A percentile compares a stretch with the other conserved stretches of the same genome.
These are phyloP conservation scores for Cepphus grylle DNA, from an alignment of 2,113 vertebrate genomes.

Conservation along the genomic window DNA sequence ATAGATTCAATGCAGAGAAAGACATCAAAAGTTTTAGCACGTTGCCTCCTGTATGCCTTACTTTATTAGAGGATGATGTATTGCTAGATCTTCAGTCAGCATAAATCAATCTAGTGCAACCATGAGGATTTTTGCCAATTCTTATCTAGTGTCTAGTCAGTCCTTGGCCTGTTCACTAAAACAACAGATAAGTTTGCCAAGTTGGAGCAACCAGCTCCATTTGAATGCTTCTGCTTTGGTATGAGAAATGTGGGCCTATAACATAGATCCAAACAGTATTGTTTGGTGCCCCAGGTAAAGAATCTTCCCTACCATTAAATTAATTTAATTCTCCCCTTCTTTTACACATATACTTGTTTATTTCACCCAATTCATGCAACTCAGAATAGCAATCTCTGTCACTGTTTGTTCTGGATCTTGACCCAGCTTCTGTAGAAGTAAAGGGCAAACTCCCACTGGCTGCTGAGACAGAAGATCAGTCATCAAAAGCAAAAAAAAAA, in stretches of 20 bases:
- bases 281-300: background rate
- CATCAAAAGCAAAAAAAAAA: background rate
- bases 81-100: background rate
- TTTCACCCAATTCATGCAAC: background rate
- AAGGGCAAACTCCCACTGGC: background rate
- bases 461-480: background rate
- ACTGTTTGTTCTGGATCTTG: conserved; percentile 2
- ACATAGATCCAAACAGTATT: background rate
- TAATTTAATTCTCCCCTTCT: background rate
- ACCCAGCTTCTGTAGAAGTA: conserved; percentile 5
- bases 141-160: conserved; percentile 15
- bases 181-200: conserved; percentile 1
- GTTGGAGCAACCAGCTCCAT: background rate
- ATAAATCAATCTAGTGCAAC: background rate
- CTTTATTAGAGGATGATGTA: background rate
- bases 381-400: background rate
- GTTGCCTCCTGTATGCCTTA: background rate
- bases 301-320: background rate
- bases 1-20: background rate
- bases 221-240: background rate
- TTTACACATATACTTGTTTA: background rate
- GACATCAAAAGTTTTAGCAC: background rate
- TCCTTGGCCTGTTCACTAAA: background rate
- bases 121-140: background rate
- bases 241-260: background rate